Conservation (phyloP, 2,113 vertebrate genomes). For the Cichladusa arquata region DNA sequence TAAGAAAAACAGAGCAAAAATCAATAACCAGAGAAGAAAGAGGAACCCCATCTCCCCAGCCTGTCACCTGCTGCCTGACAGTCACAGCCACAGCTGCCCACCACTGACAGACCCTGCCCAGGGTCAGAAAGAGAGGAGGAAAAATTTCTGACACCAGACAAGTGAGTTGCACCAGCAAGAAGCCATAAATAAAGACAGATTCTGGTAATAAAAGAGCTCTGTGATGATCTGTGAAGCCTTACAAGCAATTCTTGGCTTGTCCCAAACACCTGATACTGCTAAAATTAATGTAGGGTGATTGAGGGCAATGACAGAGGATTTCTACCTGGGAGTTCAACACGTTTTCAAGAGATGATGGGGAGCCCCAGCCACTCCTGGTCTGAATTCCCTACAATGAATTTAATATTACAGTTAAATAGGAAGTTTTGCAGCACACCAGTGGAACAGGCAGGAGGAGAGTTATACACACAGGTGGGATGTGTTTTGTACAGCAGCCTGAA, state of each 20-base stretch:
- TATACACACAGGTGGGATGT: not conserved
- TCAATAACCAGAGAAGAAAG: not conserved
- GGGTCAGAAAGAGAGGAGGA: not conserved
- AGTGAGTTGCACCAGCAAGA: not conserved
- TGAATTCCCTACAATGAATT: not conserved
- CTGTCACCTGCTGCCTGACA: not conserved
- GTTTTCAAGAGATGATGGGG: not conserved
- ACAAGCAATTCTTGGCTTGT: not conserved
- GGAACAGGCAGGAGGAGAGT: not conserved
- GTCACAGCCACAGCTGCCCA: not conserved
- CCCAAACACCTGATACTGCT: not conserved
- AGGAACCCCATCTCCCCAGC: not conserved
- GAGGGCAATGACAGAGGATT: not conserved
- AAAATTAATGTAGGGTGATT: not conserved
- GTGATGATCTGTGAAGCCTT: not conserved
- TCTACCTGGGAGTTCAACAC: not conserved
- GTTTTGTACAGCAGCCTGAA: not conserved
- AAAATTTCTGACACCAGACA: not conserved
- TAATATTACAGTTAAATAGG: not conserved
- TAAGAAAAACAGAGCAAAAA: not conserved
- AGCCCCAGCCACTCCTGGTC: not conserved
- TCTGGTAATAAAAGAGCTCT: not conserved
- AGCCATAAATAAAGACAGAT: not conserved
- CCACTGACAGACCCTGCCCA: not conserved
- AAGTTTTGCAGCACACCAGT: not conserved